Percentiles rank a stretch among this genome's conserved stretches.
Conservation (phyloP, 1,140 invertebrate genomes). For the Drosophila arizonae region DNA sequence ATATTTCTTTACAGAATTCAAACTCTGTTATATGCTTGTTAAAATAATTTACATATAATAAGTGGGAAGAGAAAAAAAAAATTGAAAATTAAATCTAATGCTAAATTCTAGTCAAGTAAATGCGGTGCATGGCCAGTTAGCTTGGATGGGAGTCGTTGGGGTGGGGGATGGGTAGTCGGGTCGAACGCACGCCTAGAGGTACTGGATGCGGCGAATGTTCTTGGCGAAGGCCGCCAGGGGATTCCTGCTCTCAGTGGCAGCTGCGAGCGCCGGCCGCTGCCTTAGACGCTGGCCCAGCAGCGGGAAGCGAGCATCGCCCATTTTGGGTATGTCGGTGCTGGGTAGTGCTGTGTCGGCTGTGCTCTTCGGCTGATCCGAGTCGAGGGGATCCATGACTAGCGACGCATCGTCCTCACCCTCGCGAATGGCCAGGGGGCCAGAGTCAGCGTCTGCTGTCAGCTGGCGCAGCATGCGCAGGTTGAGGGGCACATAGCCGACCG, state of each 20-base stretch:
- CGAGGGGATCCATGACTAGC: background rate
- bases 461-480: conserved; percentile 63
- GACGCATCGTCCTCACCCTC: conserved; percentile 36
- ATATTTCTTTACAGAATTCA: background rate
- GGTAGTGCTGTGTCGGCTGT: background rate
- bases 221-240: conserved; percentile 38
- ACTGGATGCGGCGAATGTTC: conserved; percentile 48
- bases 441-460: conserved; percentile 1
- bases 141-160: background rate
- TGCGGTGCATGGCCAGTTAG: background rate
- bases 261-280: conserved; percentile 1
- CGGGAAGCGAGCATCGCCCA: conserved; percentile 6
- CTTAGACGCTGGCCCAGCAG: conserved; percentile 26
- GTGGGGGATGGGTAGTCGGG: background rate
- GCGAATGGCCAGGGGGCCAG: conserved; percentile 5
- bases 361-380: background rate
- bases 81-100: background rate
- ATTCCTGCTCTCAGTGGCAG: background rate
- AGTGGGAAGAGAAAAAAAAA: conserved; percentile 9
- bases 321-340: background rate
- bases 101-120: background rate
- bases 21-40: conserved; percentile 18
- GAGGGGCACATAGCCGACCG: conserved; percentile 58
- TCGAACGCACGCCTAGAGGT: conserved; percentile 1
- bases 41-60: conserved; percentile 28